Evolutionary conservation across 2,113 vertebrate species (phyloP).

Genomic region (Passerina amoena): DNA sequence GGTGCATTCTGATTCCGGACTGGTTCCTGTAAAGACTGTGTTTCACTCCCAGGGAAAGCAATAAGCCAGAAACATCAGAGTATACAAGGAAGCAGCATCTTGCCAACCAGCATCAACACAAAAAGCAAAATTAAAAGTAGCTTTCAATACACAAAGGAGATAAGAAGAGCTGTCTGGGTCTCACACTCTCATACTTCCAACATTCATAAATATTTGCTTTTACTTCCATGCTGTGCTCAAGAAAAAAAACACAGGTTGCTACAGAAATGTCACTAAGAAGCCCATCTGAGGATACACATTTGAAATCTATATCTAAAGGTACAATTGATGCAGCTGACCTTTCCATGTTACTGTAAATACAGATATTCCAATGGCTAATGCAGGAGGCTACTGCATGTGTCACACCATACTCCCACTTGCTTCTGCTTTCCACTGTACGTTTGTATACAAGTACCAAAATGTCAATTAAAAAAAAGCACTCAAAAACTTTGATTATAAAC

Average conservation of each 20-base stretch:
- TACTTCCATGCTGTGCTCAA: background rate
- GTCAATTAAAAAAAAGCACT: background rate
- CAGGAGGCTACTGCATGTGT: background rate
- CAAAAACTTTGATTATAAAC: background rate
- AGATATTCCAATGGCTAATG: background rate
- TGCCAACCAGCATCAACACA: background rate
- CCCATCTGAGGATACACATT: background rate
- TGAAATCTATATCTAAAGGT: background rate
- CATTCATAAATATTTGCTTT: background rate
- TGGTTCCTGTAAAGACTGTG: background rate
- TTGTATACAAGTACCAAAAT: background rate
- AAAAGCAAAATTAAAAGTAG: background rate
- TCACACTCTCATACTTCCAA: background rate
- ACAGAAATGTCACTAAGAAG: background rate
- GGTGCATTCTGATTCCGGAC: background rate
- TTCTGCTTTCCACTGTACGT: background rate
- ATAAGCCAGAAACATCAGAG: background rate
- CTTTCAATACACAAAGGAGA: background rate
- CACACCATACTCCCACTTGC: background rate
- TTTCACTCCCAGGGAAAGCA: background rate
- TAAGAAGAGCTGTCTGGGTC: background rate
- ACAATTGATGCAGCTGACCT: background rate
- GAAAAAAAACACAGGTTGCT: background rate
- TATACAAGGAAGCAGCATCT: background rate
- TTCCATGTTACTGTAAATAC: background rate